phyloP scores from a whole-genome alignment of 35 echinoderm and acorn worm species.

The Heliocidaris tuberculata region DNA sequence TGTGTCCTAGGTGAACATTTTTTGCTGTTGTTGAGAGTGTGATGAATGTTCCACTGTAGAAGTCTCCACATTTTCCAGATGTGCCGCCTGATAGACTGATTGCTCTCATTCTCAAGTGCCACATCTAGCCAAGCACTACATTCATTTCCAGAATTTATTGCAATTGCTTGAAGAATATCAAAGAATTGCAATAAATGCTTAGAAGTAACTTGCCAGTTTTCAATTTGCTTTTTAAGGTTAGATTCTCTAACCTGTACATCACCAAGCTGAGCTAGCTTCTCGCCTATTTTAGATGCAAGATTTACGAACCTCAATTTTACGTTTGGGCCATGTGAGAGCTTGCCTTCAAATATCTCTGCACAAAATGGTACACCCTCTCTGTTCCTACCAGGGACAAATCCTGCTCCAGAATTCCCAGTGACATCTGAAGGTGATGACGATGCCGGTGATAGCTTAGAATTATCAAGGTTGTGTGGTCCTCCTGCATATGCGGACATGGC shows the following conservation, averaged over 20 bases:
- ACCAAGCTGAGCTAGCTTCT: neutral
- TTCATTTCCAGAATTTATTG: neutral
- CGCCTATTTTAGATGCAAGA: neutral
- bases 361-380: neutral
- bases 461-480: neutral
- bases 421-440: neutral
- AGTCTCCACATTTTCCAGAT: neutral
- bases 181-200: neutral
- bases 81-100: neutral
- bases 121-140: neutral
- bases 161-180: neutral
- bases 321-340: neutral
- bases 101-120: neutral
- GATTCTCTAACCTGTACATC: neutral
- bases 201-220: neutral
- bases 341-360: neutral
- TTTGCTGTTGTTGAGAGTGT: neutral
- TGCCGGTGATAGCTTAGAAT: neutral
- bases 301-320: neutral
- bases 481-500: neutral
- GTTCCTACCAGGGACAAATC: neutral
- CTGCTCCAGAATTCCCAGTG: neutral
- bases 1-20: neutral
- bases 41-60: neutral
- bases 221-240: neutral